Evolutionary conservation across 2,888 invertebrate genomes (phyloP), one percentile per base, ranked within the genome.

Genomic region (Drymonia ruficornis): DNA sequence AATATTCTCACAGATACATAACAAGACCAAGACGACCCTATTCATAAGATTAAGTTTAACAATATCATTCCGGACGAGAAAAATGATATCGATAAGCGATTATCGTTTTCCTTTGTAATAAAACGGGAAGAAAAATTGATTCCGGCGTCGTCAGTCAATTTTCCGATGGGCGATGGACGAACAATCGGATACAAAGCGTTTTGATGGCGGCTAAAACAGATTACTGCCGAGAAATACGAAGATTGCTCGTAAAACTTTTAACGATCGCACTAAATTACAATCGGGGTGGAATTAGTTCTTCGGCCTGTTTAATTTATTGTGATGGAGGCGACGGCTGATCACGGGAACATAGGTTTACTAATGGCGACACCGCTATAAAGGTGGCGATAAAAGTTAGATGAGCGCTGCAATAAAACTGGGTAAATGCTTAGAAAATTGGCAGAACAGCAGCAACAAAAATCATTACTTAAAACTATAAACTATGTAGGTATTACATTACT

Each of bases 211-310:
- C 76, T 79, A 78, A 82, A 81, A 79, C 81, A 83, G 83, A 86
- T 85, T 86, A 84, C 80, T 72, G 77, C 70, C 74, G 73, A 72
- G 73, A 72, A 77, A 80, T 73, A 75, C 81, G 77, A 83, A 83
- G 83, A 86, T 84, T 81, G 84, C 81, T 81, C 83, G 83, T 84
- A 84, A 85, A 86, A 84, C 80, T 85, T 85, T 83, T 86, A 86
- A 86, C 80, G 84, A 75, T 75, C 73, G 74, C 63, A 81, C 80
- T 83, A 83, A 86, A 84, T 86, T 83, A 83, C 84, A 80, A 84
- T 85, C 76, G 78, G 76, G 75, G 67, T 71, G 71, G 76, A 77
- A 79, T 78, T 81, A 83, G 78, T 84, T 81, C 79, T 72, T 80
- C 77, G 76, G 76, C 76, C 77, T 78, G 75, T 81, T 81, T 84